These are phyloP conservation scores for Dendrolimus punctatus DNA, from an alignment of 1,140 invertebrate species.

Conservation along the genomic window DNA sequence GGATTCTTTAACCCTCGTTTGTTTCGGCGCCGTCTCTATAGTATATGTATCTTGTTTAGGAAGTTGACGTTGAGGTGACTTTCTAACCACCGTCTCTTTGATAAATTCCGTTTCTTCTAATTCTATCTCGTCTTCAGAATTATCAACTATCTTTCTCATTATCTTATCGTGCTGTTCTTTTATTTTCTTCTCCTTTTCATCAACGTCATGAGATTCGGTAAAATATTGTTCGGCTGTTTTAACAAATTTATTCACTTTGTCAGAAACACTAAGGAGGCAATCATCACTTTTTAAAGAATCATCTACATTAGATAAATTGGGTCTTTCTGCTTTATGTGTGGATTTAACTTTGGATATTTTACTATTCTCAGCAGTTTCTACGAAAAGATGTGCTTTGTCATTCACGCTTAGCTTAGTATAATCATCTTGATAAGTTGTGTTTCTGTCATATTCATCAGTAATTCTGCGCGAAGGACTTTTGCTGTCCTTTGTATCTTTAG, in stretches of 20 bases:
- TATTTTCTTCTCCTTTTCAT: conserved; percentile 64
- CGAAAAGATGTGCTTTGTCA: conserved; percentile 77
- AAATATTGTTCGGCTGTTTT: conserved; percentile 73
- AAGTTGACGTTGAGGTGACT: conserved; percentile 4
- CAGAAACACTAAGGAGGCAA: conserved; percentile 73
- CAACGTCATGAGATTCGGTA: conserved; percentile 38
- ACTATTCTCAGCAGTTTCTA: conserved; percentile 75
- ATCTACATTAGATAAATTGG: conserved; percentile 69
- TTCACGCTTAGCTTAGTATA: conserved; percentile 77
- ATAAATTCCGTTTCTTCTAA: conserved; percentile 7
- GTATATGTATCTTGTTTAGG: no score
- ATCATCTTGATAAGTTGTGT: conserved; percentile 72
- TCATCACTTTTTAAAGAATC: conserved; percentile 72
- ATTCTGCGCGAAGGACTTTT: conserved; percentile 49
- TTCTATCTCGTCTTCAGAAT: conserved; percentile 26
- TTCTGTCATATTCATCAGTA: conserved; percentile 57
- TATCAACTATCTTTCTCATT: conserved; percentile 46
- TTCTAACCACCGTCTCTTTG: conserved; percentile 6
- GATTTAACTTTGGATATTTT: conserved; percentile 61
- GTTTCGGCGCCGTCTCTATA: background rate
- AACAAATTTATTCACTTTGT: conserved; percentile 75
- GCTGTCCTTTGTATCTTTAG: conserved; percentile 32
- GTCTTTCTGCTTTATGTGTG: conserved; percentile 59
- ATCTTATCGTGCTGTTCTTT: conserved; percentile 56
- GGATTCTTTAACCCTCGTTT: conserved; percentile 2